These are phyloP conservation scores for Arctopsyche grandis DNA, from an alignment of 1,140 invertebrate genomes.

Conservation along the genomic window DNA sequence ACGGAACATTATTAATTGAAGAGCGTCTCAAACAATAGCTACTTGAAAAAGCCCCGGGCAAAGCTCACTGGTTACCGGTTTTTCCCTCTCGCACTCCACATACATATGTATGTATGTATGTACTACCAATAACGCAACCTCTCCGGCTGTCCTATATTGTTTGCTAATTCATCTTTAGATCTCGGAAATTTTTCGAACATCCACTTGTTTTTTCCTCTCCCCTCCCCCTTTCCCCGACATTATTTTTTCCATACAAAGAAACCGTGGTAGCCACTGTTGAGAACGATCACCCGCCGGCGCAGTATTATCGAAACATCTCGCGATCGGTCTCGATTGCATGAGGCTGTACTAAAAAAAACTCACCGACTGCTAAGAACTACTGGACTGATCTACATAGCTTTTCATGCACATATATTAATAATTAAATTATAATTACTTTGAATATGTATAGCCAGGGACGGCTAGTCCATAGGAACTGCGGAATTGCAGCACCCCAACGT, in stretches of 20 bases:
- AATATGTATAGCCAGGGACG: too few relatives aligned
- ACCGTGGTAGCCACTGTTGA: conserved; percentile 8
- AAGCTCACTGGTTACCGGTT: conserved; percentile 35
- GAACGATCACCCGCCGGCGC: conserved; percentile 28
- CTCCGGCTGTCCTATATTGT: conserved; percentile 26
- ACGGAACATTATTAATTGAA: conserved; percentile 42
- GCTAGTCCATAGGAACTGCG: too few relatives aligned
- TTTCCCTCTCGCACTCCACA: background rate
- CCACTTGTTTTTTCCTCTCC: background rate
- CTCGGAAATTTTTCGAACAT: background rate
- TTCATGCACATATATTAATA: too few relatives aligned
- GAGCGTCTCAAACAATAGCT: conserved; percentile 39
- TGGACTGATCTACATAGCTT: too few relatives aligned
- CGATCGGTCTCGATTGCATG: background rate
- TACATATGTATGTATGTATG: too few relatives aligned
- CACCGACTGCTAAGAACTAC: too few relatives aligned
- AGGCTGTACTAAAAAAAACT: background rate
- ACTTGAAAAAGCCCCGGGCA: conserved; percentile 36
- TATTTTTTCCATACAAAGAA: conserved; percentile 36
- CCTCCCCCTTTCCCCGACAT: too few relatives aligned
- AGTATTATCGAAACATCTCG: conserved; percentile 22
- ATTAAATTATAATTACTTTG: too few relatives aligned
- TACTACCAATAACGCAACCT: background rate
- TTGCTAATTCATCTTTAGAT: conserved; percentile 41
- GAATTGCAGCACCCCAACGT: too few relatives aligned